A percentile compares a stretch with the other conserved stretches of the same genome.
Conservation (phyloP, 2,888 invertebrate species). For the Drosophila differens region DNA sequence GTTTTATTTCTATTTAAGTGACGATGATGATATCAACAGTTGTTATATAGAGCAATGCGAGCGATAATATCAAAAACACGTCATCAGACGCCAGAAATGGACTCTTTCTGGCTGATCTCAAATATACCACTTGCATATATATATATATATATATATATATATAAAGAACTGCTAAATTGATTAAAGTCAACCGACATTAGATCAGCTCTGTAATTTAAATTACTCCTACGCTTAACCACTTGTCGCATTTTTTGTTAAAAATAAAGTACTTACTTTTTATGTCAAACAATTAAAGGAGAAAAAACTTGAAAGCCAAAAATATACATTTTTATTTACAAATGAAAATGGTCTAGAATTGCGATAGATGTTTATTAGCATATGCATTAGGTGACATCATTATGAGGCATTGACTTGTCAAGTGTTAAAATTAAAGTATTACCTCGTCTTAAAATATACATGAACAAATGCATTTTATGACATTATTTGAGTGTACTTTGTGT, state of each 20-base stretch:
- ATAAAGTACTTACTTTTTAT: not conserved
- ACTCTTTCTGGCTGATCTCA: not conserved
- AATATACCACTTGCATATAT: not conserved
- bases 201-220: conserved; percentile 16
- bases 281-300: not conserved
- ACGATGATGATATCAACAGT: conserved; percentile 23
- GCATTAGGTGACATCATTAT: conserved; percentile 12
- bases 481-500: conserved; percentile 15
- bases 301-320: not conserved
- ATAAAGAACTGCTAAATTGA: conserved; percentile 9
- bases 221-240: conserved; percentile 18
- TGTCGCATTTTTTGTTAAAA: not conserved
- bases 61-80: conserved; percentile 50
- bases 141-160: not conserved
- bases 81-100: conserved; percentile 17
- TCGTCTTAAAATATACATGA: conserved; percentile 6
- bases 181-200: conserved; percentile 16
- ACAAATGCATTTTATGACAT: conserved; percentile 5
- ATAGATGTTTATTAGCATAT: not conserved
- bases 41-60: conserved; percentile 21
- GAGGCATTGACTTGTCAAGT: conserved; percentile 17
- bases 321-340: not conserved
- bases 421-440: conserved; percentile 9
- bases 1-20: conserved; percentile 72
- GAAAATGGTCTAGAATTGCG: not conserved